Percentiles rank a stretch among this genome's conserved stretches.
These are phyloP conservation scores for Centrocercus urophasianus DNA, from an alignment of 2,113 vertebrate species.

Conservation along the genomic window DNA sequence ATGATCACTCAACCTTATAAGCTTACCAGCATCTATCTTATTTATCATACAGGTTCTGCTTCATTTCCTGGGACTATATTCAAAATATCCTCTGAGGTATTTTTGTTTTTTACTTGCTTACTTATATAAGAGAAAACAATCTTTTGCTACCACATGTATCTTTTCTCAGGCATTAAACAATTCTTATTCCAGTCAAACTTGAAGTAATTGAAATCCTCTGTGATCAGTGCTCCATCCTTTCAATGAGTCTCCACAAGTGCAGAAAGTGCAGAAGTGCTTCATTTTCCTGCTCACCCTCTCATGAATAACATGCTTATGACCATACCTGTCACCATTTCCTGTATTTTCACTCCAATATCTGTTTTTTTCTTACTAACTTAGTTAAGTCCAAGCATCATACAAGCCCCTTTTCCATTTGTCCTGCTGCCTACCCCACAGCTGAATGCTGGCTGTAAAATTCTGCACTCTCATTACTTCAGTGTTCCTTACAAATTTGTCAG, in stretches of 20 bases:
- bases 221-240: not conserved
- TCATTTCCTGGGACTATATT: constrained; percentile 59
- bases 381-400: not conserved
- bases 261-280: not conserved
- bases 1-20: constrained; percentile 72
- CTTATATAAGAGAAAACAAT: constrained; percentile 16
- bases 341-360: not conserved
- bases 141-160: not conserved
- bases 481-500: not conserved
- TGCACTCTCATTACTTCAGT: not conserved
- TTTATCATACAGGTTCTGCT: constrained; percentile 71
- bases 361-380: not conserved
- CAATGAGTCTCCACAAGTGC: not conserved
- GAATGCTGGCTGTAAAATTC: not conserved
- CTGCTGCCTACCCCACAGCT: not conserved
- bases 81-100: constrained; percentile 58
- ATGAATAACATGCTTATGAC: not conserved
- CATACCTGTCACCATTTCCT: not conserved
- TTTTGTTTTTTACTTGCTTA: not conserved
- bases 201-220: not conserved
- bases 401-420: not conserved
- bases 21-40: constrained; percentile 64
- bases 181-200: constrained; percentile 15
- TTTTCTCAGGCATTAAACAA: constrained; percentile 5
- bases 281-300: not conserved